phyloP scores from a whole-genome alignment of 2,888 invertebrate species.

The Onthophagus sagittarius region DNA sequence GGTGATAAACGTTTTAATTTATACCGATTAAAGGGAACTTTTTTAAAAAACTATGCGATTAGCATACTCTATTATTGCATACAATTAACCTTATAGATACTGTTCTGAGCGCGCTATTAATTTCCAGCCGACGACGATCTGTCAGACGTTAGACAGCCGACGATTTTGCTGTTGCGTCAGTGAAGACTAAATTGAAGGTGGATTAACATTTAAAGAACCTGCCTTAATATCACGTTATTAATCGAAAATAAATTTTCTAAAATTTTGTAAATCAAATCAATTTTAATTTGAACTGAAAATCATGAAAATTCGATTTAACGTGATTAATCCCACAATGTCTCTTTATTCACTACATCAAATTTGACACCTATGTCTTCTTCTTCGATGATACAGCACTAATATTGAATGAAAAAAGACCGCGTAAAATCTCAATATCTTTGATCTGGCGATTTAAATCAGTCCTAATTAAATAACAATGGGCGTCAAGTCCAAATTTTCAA shows the following conservation, averaged over 20 bases:
- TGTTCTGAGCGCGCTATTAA: constrained; percentile 20
- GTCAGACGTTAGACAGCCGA: constrained; percentile 12
- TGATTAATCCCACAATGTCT: too few species aligned
- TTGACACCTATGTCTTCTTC: too few species aligned
- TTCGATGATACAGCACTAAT: not conserved
- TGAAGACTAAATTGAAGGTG: not conserved
- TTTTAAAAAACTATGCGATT: constrained; percentile 22
- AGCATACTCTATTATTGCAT: constrained; percentile 19
- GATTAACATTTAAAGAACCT: not conserved
- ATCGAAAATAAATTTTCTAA: too few species aligned
- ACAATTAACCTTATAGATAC: constrained; percentile 25
- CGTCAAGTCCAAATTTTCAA: not conserved
- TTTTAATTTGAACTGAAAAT: too few species aligned
- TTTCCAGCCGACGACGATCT: constrained; percentile 21
- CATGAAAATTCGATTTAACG: too few species aligned
- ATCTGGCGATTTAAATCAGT: not conserved
- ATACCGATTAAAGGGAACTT: constrained; percentile 6
- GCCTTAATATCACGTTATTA: too few species aligned
- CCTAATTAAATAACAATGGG: constrained; percentile 11
- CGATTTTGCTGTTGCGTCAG: not conserved
- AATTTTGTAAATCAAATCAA: too few species aligned
- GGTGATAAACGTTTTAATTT: constrained; percentile 13
- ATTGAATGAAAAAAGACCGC: not conserved
- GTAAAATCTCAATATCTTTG: not conserved
- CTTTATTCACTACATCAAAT: too few species aligned